These are phyloP conservation scores for Amyelois transitella DNA, from an alignment of 1,140 invertebrate species.

Conservation along the genomic window DNA sequence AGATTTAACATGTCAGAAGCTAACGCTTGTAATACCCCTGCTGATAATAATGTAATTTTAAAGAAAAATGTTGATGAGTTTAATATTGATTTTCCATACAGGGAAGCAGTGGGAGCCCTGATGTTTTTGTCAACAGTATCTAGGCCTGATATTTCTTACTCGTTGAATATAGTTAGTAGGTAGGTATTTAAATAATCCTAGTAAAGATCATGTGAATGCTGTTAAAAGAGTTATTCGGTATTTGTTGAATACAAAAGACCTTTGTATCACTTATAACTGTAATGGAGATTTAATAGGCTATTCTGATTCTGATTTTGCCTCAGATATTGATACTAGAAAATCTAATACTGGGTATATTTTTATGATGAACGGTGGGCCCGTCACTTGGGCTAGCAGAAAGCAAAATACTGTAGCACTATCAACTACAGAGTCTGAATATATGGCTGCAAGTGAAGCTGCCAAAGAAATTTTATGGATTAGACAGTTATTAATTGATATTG, in stretches of 20 bases:
- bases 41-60: too few species aligned
- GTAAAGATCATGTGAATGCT: conserved; percentile 13
- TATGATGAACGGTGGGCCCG: too few species aligned
- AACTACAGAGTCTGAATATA: too few species aligned
- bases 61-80: too few species aligned
- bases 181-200: conserved; percentile 17
- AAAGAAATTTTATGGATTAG: too few species aligned
- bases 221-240: conserved; percentile 13
- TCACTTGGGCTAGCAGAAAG: too few species aligned
- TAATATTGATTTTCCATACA: conserved; percentile 23
- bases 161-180: conserved; percentile 24
- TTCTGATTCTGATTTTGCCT: conserved; percentile 59
- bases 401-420: too few species aligned
- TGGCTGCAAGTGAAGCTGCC: too few species aligned
- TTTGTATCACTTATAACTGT: conserved; percentile 18
- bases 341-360: too few species aligned
- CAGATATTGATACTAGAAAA: conserved; percentile 36
- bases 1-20: too few species aligned
- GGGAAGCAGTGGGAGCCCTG: conserved; percentile 33
- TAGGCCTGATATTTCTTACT: conserved; percentile 30
- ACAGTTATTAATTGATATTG: too few species aligned
- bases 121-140: conserved; percentile 20
- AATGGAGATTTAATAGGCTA: conserved; percentile 17
- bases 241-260: conserved; percentile 15
- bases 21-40: too few species aligned